Base-by-base conservation (phyloP, 2,113 vertebrate species). In the Chaetodon trifascialis region DNA sequence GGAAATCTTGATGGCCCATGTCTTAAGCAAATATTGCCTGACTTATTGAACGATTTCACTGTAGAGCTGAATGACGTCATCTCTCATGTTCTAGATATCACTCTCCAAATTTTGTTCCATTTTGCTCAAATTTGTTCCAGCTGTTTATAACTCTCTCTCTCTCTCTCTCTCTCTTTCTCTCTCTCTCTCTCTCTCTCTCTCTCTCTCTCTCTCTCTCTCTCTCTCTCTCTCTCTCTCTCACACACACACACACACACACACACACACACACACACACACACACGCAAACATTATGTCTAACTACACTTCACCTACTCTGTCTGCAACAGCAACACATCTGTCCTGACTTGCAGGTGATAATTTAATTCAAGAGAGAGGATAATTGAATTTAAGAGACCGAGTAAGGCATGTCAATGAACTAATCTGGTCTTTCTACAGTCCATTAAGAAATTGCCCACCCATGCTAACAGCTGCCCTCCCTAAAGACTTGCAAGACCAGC, bases 381-480 rank as follows among this genome's bases (percentile, higher is more conserved):
- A 91, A 92, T 92, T 91, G 84, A 88, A 93, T 94, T 78, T 90
- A 84, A 84, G 82, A 47, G 66, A 84, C 88, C 77, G 70, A 91
- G 77, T 90, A 81, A 87, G 84, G 75, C 84, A 87, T 88, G 87
- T 91, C 93, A 92, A 89, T 90, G 83, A 83, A 90, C 91, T 93
- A 92, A 94, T 93, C 89, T 89, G 89, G 58, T 91, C 86, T 74
- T 89, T 90, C 87, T 85, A 79, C 89, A 90, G 75, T 87, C 87
- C 87, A 94, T 94, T 93, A 93, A 88, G 79, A 62, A 89, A 89
- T 88, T 86, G 87, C 71, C 84, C 79, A 87, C 64, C 89, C 88
- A 87, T 90, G 83, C 81, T 83, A 89, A 77, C 76, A 56, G 75
- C 72, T 60, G 65, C 49, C 55, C 66, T 89, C 84, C 85, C 88